Conservation (phyloP, 1,140 invertebrate genomes). For the Bombus polaris region DNA sequence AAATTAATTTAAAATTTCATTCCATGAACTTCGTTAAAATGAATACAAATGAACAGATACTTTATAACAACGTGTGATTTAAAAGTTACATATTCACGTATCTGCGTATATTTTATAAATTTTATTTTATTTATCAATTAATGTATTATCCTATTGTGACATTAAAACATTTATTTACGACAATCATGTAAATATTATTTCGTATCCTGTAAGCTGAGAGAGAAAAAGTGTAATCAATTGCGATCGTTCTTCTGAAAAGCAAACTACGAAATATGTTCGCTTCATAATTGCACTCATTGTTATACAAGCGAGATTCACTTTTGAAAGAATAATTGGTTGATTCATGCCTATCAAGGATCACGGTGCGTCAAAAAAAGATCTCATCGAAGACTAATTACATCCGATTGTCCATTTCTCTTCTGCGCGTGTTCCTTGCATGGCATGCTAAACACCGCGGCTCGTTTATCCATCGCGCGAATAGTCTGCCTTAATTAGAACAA, state of each 20-base stretch:
- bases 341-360: not conserved
- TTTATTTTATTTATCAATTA: too few species aligned
- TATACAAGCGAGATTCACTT: not conserved
- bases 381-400: slow-evolving; percentile 43
- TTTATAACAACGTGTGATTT: too few species aligned
- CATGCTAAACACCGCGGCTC: slow-evolving; percentile 18
- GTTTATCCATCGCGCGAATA: slow-evolving; percentile 34
- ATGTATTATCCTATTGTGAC: too few species aligned
- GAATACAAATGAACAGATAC: too few species aligned
- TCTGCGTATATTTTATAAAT: too few species aligned
- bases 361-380: not conserved
- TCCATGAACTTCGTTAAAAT: too few species aligned
- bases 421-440: not conserved
- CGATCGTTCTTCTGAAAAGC: too few species aligned
- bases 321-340: not conserved
- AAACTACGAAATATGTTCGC: not conserved
- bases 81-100: too few species aligned
- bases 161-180: too few species aligned
- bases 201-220: too few species aligned
- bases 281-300: not conserved
- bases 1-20: not conserved
- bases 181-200: too few species aligned
- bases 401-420: slow-evolving; percentile 19
- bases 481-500: slow-evolving; percentile 63
- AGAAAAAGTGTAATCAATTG: too few species aligned